These are phyloP conservation scores for Oreochromis mossambicus DNA, from an alignment of 2,797 vertebrate species.

Conservation along the genomic window DNA sequence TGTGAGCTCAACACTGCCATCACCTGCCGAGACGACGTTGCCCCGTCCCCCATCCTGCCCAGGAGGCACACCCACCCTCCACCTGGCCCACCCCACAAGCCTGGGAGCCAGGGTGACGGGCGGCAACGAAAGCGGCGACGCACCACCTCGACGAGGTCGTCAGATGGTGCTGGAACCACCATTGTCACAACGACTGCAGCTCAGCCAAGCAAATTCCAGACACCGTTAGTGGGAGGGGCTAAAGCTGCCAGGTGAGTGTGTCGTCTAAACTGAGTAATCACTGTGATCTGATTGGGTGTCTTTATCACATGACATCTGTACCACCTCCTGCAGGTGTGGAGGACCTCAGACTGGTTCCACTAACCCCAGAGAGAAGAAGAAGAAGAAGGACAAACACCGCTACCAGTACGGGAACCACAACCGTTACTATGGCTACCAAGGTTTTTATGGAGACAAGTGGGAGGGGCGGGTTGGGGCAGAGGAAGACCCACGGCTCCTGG, in stretches of 20 bases:
- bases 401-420: constrained; percentile 85
- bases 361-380: constrained; percentile 13
- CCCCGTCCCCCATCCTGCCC: constrained; percentile 73
- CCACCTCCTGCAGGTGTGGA: constrained; percentile 31
- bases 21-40: constrained; percentile 85
- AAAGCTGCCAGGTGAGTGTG: constrained; percentile 28
- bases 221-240: constrained; percentile 52
- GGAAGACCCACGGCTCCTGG: constrained; percentile 76
- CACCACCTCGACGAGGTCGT: constrained; percentile 59
- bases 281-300: neutral
- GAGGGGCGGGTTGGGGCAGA: constrained; percentile 63
- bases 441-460: constrained; percentile 44
- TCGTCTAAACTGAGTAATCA: fast-evolving
- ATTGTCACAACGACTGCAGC: neutral
- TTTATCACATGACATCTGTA: neutral
- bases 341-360: neutral
- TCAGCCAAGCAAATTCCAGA: constrained; percentile 61
- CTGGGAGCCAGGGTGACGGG: constrained; percentile 14
- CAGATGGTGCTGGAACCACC: fast-evolving
- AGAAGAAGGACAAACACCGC: constrained; percentile 38
- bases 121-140: constrained; percentile 71
- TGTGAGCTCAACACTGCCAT: constrained; percentile 91
- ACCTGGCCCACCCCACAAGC: constrained; percentile 4
- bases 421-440: constrained; percentile 84
- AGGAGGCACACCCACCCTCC: constrained; percentile 60